Conservation (phyloP, 2,797 vertebrate species). For the Botia almorhae region DNA sequence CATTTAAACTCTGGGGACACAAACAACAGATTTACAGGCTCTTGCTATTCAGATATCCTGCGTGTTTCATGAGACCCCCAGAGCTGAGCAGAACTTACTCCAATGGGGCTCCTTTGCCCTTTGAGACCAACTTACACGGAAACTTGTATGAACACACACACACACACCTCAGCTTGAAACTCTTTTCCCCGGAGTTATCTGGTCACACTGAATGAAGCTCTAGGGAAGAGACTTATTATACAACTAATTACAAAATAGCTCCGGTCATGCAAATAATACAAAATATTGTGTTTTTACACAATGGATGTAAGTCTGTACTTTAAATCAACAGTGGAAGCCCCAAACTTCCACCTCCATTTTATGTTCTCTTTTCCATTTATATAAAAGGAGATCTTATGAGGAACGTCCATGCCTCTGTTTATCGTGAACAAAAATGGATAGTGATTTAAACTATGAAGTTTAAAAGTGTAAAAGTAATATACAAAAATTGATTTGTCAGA, state of each 20-base stretch:
- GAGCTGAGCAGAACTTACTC: constrained; percentile 29
- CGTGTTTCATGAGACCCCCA: constrained; percentile 54
- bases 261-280: constrained; percentile 15
- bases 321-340: too few species aligned
- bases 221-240: constrained; percentile 43
- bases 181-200: constrained; percentile 24
- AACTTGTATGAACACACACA: constrained; percentile 34
- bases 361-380: too few species aligned
- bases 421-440: too few species aligned
- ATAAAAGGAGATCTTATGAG: too few species aligned
- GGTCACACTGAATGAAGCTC: constrained; percentile 31
- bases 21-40: constrained; percentile 11
- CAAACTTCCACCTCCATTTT: too few species aligned
- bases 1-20: constrained; percentile 20
- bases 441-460: too few species aligned
- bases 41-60: constrained; percentile 36
- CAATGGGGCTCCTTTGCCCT: constrained; percentile 27
- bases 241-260: constrained; percentile 51
- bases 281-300: not conserved
- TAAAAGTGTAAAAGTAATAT: too few species aligned
- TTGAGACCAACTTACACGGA: constrained; percentile 31
- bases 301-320: too few species aligned
- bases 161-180: not conserved
- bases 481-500: too few species aligned
- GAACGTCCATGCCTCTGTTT: too few species aligned